These are phyloP conservation scores for Pipa parva DNA, from an alignment of 2,113 vertebrate genomes.

Conservation along the genomic window DNA sequence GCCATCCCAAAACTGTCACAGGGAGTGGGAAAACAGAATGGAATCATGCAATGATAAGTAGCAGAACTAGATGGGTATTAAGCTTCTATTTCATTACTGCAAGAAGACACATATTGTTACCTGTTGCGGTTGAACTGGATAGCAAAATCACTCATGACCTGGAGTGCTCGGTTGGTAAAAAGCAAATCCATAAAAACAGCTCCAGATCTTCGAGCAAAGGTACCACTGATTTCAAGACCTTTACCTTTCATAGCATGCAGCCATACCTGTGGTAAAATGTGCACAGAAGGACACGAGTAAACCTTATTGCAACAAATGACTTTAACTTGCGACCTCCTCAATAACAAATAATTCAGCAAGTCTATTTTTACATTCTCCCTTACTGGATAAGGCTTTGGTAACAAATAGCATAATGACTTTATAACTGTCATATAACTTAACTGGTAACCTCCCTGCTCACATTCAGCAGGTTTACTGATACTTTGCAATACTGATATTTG, in stretches of 20 bases:
- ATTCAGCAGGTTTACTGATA: no score
- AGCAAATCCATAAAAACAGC: conserved; percentile 90
- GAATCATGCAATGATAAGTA: neutral
- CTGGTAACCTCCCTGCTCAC: no score
- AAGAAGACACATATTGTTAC: conserved; percentile 54
- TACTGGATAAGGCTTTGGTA: no score
- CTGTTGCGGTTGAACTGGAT: conserved; percentile 98
- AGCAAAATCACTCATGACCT: conserved; percentile 94
- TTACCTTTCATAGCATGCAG: conserved; percentile 95
- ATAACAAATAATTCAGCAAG: no score
- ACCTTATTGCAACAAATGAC: no score
- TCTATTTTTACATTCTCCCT: no score
- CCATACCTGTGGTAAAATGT: conserved; percentile 73
- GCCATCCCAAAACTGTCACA: conserved; percentile 84
- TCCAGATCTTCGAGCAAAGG: conserved; percentile 85
- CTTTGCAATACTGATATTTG: no score
- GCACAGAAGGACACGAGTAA: neutral
- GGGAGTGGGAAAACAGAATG: conserved; percentile 28
- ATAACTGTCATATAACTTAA: no score
- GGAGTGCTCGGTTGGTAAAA: conserved; percentile 93
- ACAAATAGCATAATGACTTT: no score
- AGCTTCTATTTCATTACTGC: neutral
- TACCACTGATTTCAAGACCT: conserved; percentile 90
- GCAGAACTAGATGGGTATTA: neutral
- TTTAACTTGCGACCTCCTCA: no score